Evolutionary conservation across 1,140 invertebrate genomes (phyloP), one percentile per base, ranked within the genome.

Genomic region (Trachymyrmex cornetzi): DNA sequence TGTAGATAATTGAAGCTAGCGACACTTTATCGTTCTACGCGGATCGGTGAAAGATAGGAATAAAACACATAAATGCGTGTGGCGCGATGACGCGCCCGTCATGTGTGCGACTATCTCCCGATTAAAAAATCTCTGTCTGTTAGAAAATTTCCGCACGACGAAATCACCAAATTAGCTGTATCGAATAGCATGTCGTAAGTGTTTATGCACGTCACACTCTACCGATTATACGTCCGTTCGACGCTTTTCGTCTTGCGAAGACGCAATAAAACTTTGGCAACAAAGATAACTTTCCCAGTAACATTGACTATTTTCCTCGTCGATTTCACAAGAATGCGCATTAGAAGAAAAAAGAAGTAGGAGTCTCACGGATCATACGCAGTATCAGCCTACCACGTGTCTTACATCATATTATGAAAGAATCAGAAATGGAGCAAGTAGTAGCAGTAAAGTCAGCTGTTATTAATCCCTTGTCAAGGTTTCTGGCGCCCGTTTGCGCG

Each of bases 251-350:
- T 34, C 2, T 24, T 11, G 50, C 16, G n/a, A 53, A 53, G 2
- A 34, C 30, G 63, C 69, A 87, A 71, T 87, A 87, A 82, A 63
- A 69, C 12, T 34, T 81, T 86, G 48, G n/a, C 67, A 80, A 30
- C 12, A n/a, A 48, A 38, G 22, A 19, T 3, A 4, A 24, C 7
- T 66, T 38, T 34, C n/a, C 30, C n/a, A 24, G 34, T 27, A 44
- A 59, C 22, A 34, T n/a, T n/a, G 38, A 14, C 6, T n/a, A 30
- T n/a, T 64, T 77, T 34, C 12, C 53, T 34, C 55, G 12, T 87
- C 22, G 12, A 71, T 86, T 50, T 44, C 19, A 72, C 16, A 0
- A 71, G 44, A 79, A 79, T 11, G 16, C 27, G 1, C 27, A n/a
- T 53, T 38, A 64, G 38, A 44, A 44, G 7, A 11, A 24, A 24